A percentile compares a stretch with the other conserved stretches of the same genome.
Evolutionary conservation across 2,797 vertebrate genomes (phyloP).

Genomic region (Saxicola maurus): DNA sequence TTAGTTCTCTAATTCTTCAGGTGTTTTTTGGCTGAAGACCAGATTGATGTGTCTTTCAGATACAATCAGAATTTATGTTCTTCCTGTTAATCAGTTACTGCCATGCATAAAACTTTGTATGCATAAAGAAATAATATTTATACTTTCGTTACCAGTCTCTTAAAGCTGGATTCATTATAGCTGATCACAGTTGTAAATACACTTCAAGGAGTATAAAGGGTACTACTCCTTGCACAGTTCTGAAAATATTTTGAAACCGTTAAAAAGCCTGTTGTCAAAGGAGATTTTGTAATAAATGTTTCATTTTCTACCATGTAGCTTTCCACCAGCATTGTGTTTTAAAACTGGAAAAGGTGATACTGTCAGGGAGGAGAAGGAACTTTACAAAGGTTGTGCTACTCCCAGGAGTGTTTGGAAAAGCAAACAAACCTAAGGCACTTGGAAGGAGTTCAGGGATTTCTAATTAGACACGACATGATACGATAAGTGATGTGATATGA

Average conservation of each 20-base stretch:
- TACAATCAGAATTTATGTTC: neutral
- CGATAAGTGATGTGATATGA: neutral
- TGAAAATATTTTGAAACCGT: neutral
- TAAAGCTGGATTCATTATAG: neutral
- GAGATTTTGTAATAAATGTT: neutral
- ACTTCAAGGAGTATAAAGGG: neutral
- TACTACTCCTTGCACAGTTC: neutral
- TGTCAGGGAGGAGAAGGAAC: neutral
- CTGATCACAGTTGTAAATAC: neutral
- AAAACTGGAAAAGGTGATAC: neutral
- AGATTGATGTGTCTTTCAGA: neutral
- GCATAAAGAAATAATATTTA: neutral
- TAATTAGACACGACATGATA: neutral
- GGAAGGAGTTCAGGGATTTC: slow-evolving; percentile 3
- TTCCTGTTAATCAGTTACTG: neutral
- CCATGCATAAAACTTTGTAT: neutral
- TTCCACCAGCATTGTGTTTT: neutral
- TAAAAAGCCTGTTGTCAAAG: neutral
- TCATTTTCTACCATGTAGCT: neutral
- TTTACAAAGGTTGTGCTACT: neutral
- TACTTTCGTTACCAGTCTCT: neutral
- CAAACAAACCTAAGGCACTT: slow-evolving; percentile 7
- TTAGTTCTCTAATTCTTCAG: neutral
- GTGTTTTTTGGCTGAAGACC: neutral
- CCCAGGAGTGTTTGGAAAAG: neutral